Conservation (phyloP, 2,113 vertebrate genomes). For the Leiothrix lutea region DNA sequence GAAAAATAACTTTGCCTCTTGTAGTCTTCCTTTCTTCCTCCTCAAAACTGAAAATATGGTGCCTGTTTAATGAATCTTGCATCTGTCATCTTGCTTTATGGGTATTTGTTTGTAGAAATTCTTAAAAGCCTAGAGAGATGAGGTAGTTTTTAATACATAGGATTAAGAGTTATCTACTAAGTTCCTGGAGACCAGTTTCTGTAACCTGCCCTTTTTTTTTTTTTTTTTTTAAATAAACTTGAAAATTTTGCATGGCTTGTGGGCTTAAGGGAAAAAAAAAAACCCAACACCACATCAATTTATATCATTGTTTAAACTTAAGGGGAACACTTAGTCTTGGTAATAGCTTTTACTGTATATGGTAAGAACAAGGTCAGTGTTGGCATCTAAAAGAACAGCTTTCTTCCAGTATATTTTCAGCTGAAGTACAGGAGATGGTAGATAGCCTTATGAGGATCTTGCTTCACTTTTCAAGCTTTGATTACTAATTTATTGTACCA, state of each 20-base stretch:
- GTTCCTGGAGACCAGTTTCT: not conserved
- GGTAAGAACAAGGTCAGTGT: slow-evolving; percentile 38
- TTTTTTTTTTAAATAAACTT: not conserved
- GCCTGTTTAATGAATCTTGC: not conserved
- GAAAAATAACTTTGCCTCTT: not conserved
- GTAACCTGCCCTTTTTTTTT: not conserved
- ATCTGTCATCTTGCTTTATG: not conserved
- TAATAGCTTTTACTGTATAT: slow-evolving; percentile 62
- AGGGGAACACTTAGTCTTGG: not conserved
- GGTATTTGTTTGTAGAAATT: not conserved
- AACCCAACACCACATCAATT: not conserved
- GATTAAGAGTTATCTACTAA: not conserved
- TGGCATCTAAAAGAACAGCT: slow-evolving; percentile 15
- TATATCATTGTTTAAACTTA: slow-evolving; percentile 38
- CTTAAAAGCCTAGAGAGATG: not conserved
- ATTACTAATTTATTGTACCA: not conserved
- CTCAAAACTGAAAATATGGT: not conserved
- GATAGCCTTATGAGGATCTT: slow-evolving; percentile 41
- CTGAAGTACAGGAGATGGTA: slow-evolving; percentile 21
- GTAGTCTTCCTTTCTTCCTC: not conserved
- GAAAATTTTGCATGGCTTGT: not conserved
- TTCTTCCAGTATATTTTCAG: not conserved
- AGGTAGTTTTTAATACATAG: not conserved
- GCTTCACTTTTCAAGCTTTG: not conserved
- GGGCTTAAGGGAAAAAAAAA: not conserved